Evolutionary conservation across 2,113 vertebrate species (phyloP), one percentile per base, ranked within the genome.

Genomic region (Ardeotis arabs): DNA sequence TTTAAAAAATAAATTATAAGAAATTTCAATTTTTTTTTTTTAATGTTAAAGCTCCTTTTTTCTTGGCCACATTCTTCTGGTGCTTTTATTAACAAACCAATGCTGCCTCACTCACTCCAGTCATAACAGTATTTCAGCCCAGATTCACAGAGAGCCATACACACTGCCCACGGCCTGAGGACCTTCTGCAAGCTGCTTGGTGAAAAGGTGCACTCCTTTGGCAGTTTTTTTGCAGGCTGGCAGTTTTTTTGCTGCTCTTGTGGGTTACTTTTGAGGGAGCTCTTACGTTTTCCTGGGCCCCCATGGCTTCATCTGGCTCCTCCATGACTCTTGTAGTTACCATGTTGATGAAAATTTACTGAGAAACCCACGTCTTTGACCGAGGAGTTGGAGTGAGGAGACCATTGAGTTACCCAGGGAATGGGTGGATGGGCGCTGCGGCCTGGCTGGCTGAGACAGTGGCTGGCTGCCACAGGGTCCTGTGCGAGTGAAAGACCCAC

Each of bases 371-470:
- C 23, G 4, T 64, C 50, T 74, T 23, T 56, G 60, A 69, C 8
- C 0, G 2, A 69, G 37, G 37, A 53, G 6, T 31, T 2, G 3
- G 24, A 18, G 14, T 0, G 4, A 72, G 35, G n/a, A 76, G 35
- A 27, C 39, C 20, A 6, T 25, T 49, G 33, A 18, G 24, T 63
- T 39, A 55, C 20, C n/a, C 25, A n/a, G 47, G 35, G 67, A 29
- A 39, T 1, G 6, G 37, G 45, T 4, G 12, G 52, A 22, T 1
- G 7, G 29, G 6, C 11, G 10, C 47, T 41, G 33, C 2, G 7
- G 12, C 47, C 15, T 25, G 45, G 25, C 20, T 0, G 4, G 19
- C 35, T 33, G 15, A 14, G 7, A 7, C 1, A 2, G 45, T 58
- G 63, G 4, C 52, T 88, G 59, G 45, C 31, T 75, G 62, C 37